Percentiles rank a stretch among this genome's conserved stretches.
Conservation (phyloP, 2,888 invertebrate genomes). For the Sabellastarte sp. region DNA sequence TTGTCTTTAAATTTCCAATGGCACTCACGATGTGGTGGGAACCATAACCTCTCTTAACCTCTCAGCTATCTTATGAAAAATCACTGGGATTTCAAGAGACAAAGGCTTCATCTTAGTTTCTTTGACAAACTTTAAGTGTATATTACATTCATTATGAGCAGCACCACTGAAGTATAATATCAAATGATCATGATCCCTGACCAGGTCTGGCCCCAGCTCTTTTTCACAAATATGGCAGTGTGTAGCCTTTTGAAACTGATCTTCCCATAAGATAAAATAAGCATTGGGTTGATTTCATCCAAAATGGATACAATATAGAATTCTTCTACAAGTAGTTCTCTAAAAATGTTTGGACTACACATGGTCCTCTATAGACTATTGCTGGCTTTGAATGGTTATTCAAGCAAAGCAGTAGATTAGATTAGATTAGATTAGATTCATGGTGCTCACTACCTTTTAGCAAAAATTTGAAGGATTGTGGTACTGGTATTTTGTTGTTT, state of each 20-base stretch:
- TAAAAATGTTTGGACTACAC: constrained; percentile 9
- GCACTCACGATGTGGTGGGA: constrained; percentile 16
- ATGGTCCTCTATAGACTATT: constrained; percentile 15
- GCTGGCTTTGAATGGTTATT: constrained; percentile 2
- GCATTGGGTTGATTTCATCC: neutral
- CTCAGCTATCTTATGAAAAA: constrained; percentile 23
- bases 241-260: neutral
- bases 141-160: constrained; percentile 17
- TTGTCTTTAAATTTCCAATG: constrained; percentile 16
- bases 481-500: neutral
- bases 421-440: no score
- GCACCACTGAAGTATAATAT: constrained; percentile 23
- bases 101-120: neutral
- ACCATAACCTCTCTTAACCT: no score
- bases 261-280: neutral
- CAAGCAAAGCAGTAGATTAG: no score
- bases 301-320: neutral
- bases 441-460: neutral
- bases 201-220: neutral
- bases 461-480: neutral
- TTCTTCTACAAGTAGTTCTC: constrained; percentile 1
- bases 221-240: constrained; percentile 6
- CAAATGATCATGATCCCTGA: constrained; percentile 20
- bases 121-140: constrained; percentile 1
- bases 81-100: neutral